Conservation (phyloP, 2,888 invertebrate species). For the Diplolepis rosae region DNA sequence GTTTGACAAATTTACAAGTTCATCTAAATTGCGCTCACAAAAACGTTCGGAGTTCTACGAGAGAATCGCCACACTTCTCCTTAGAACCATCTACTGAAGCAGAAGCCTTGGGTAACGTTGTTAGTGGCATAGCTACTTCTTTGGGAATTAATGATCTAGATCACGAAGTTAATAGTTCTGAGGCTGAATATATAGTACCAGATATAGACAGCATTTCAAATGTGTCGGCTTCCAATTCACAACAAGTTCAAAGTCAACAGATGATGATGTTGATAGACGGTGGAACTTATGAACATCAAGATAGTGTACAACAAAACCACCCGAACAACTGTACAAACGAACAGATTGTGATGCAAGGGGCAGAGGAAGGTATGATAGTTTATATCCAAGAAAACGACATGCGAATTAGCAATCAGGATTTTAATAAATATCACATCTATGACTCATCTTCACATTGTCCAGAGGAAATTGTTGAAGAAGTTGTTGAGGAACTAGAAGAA, state of each 20-base stretch:
- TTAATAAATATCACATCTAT: slow-evolving; percentile 50
- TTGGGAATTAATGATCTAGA: slow-evolving; percentile 76
- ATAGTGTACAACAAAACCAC: slow-evolving; percentile 58
- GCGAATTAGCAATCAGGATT: slow-evolving; percentile 53
- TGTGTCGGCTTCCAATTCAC: slow-evolving; percentile 67
- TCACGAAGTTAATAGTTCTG: slow-evolving; percentile 68
- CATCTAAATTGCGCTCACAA: slow-evolving; percentile 66
- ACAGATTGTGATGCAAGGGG: slow-evolving; percentile 67
- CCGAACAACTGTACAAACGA: slow-evolving; percentile 63
- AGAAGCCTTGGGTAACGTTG: slow-evolving; percentile 76
- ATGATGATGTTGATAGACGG: slow-evolving; percentile 69
- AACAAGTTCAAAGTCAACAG: slow-evolving; percentile 70
- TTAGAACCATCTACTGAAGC: slow-evolving; percentile 76
- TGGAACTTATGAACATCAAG: slow-evolving; percentile 57
- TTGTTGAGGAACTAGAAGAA: slow-evolving; percentile 64
- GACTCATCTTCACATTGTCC: slow-evolving; percentile 52
- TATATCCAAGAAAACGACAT: slow-evolving; percentile 66
- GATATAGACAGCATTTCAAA: slow-evolving; percentile 55
- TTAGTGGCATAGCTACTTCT: slow-evolving; percentile 77
- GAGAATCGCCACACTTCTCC: slow-evolving; percentile 46
- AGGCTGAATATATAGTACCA: slow-evolving; percentile 61
- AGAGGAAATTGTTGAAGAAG: slow-evolving; percentile 62
- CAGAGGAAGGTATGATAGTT: slow-evolving; percentile 66
- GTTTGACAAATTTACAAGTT: slow-evolving; percentile 80
- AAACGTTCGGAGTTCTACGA: slow-evolving; percentile 45